Evolutionary conservation across 2,888 invertebrate species (phyloP).

Genomic region (Brachypalpus laphriformis): DNA sequence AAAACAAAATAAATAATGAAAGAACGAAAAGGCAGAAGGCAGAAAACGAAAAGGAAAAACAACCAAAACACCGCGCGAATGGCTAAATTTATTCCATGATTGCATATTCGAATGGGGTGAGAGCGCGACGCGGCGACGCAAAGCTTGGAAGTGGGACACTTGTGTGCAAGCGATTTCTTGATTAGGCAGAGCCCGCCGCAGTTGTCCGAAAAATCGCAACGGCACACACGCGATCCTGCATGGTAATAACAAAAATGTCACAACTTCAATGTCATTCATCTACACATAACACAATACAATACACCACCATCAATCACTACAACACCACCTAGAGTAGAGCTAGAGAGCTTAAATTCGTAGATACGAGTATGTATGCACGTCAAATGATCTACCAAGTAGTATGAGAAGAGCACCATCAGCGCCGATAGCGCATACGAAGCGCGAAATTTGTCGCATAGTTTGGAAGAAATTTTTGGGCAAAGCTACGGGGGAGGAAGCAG

Average conservation of each 20-base stretch:
- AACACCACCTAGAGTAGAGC: background rate
- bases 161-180: constrained; percentile 79
- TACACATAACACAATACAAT: constrained; percentile 16
- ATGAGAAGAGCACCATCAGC: background rate
- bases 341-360: background rate
- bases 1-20: constrained; percentile 47
- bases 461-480: constrained; percentile 12
- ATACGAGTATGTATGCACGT: constrained; percentile 10
- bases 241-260: constrained; percentile 33
- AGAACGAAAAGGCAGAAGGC: background rate
- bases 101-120: constrained; percentile 79
- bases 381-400: constrained; percentile 14
- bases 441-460: constrained; percentile 54
- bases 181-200: constrained; percentile 51
- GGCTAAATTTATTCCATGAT: constrained; percentile 70
- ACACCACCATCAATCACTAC: no score
- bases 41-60: constrained; percentile 23
- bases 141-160: constrained; percentile 81
- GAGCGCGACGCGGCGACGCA: constrained; percentile 48
- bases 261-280: constrained; percentile 64
- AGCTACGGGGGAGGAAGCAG: background rate
- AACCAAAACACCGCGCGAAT: constrained; percentile 39
- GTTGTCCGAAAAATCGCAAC: constrained; percentile 24
- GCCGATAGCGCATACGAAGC: constrained; percentile 31
- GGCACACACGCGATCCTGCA: constrained; percentile 57